Conservation (phyloP, 2,113 vertebrate genomes). For the Chitala chitala region DNA sequence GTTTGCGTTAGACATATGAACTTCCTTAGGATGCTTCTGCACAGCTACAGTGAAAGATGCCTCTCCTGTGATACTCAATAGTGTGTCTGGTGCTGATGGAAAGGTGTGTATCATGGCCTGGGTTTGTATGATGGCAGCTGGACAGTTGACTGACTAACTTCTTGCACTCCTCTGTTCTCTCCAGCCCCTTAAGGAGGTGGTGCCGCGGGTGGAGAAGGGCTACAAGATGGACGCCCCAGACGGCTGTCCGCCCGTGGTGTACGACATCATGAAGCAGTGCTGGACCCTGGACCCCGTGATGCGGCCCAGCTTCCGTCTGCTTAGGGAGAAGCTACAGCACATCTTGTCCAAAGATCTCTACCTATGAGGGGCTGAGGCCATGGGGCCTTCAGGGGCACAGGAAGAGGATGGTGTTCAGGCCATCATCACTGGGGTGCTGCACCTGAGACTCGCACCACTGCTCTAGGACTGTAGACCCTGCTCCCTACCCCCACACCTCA, state of each 20-base stretch:
- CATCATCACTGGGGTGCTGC: slow-evolving; percentile 19
- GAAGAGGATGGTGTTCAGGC: slow-evolving; percentile 27
- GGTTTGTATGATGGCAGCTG: too few relatives aligned
- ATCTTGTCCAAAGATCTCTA: slow-evolving; percentile 75
- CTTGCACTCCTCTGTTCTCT: slow-evolving; percentile 1
- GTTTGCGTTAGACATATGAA: too few relatives aligned
- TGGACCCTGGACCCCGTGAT: slow-evolving; percentile 79
- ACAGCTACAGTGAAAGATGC: too few relatives aligned
- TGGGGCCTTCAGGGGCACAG: slow-evolving; percentile 1
- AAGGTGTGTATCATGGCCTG: too few relatives aligned
- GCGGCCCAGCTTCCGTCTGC: slow-evolving; percentile 79
- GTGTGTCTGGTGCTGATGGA: too few relatives aligned
- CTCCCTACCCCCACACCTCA: neutral
- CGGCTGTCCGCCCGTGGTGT: slow-evolving; percentile 79
- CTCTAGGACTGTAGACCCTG: slow-evolving; percentile 17
- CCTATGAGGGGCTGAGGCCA: slow-evolving; percentile 56
- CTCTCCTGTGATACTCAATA: too few relatives aligned
- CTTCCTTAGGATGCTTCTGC: too few relatives aligned
- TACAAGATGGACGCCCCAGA: slow-evolving; percentile 95
- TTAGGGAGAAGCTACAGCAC: slow-evolving; percentile 81
- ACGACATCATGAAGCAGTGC: slow-evolving; percentile 92
- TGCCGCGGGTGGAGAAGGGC: slow-evolving; percentile 88
- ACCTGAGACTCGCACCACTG: slow-evolving; percentile 25
- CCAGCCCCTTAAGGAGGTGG: slow-evolving; percentile 90
- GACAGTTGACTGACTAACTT: neutral